phyloP scores from a whole-genome alignment of 2,113 vertebrate species.

The Dromiciops gliroides region DNA sequence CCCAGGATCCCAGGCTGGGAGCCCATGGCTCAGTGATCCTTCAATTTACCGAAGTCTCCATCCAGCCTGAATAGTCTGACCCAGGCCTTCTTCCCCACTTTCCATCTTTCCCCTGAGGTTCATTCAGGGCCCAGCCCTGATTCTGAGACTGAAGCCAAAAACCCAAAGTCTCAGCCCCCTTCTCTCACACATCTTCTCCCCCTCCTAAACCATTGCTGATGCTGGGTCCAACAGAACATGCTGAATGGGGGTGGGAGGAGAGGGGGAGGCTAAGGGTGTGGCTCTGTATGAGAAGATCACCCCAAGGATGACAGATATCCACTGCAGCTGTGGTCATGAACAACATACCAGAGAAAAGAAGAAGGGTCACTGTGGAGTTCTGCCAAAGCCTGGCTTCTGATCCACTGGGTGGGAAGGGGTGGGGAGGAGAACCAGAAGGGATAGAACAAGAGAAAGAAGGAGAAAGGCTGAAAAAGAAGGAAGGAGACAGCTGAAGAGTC shows the following conservation, averaged over 20 bases:
- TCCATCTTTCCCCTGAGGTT: background rate
- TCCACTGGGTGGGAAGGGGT: conserved; percentile 20
- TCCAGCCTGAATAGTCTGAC: background rate
- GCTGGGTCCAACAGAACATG: background rate
- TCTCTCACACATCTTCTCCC: background rate
- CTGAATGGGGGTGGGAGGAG: background rate
- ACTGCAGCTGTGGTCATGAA: conserved; percentile 32
- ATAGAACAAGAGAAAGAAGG: background rate
- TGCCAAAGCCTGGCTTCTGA: background rate
- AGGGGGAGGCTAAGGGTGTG: background rate
- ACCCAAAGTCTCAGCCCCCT: background rate
- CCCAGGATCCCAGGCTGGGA: background rate
- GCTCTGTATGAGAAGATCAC: background rate
- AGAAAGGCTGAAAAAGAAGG: background rate
- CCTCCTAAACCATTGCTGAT: too few relatives aligned
- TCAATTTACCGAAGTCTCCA: background rate
- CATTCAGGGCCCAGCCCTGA: conserved; percentile 1
- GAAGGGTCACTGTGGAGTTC: background rate
- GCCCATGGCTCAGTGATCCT: background rate
- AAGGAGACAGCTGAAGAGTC: background rate
- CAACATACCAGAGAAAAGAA: background rate
- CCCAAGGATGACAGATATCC: background rate
- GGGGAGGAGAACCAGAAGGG: background rate
- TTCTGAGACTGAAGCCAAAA: conserved; percentile 5
- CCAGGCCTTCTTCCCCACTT: background rate